phyloP scores from a whole-genome alignment of 1,140 invertebrate species.

The Polyergus mexicanus region DNA sequence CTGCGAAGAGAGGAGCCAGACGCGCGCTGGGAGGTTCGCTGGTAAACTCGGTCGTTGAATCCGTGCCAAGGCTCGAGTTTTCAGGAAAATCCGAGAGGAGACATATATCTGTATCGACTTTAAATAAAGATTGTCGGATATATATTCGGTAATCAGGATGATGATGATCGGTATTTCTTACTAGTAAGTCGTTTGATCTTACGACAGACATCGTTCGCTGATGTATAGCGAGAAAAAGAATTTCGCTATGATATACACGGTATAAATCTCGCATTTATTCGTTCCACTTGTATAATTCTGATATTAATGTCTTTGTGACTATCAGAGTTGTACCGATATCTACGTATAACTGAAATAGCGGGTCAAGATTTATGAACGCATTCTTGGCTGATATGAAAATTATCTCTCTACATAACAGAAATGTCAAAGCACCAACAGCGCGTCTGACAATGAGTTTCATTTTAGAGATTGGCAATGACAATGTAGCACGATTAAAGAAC shows the following conservation, averaged over 20 bases:
- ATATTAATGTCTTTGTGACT: background rate
- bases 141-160: too few relatives aligned
- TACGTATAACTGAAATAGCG: slow-evolving; percentile 4
- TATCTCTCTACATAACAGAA: too few relatives aligned
- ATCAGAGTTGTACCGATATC: slow-evolving; percentile 17
- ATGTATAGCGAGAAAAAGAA: background rate
- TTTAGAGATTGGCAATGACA: background rate
- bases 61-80: slow-evolving; percentile 68
- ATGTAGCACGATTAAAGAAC: background rate
- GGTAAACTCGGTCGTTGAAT: slow-evolving; percentile 69
- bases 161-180: background rate
- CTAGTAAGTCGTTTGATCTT: background rate
- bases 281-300: too few relatives aligned
- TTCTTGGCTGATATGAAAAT: slow-evolving; percentile 7
- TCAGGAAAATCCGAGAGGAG: slow-evolving; percentile 14
- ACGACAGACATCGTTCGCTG: background rate
- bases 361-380: background rate
- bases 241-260: background rate
- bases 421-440: too few relatives aligned
- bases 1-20: slow-evolving; percentile 39
- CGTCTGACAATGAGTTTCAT: too few relatives aligned
- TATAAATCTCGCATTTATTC: background rate
- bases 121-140: slow-evolving; percentile 36
- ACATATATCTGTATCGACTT: background rate
- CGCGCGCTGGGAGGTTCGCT: slow-evolving; percentile 7